Percentiles rank a stretch among this genome's conserved stretches.
Conservation (phyloP, 2,113 vertebrate species). For the Euleptes europaea region DNA sequence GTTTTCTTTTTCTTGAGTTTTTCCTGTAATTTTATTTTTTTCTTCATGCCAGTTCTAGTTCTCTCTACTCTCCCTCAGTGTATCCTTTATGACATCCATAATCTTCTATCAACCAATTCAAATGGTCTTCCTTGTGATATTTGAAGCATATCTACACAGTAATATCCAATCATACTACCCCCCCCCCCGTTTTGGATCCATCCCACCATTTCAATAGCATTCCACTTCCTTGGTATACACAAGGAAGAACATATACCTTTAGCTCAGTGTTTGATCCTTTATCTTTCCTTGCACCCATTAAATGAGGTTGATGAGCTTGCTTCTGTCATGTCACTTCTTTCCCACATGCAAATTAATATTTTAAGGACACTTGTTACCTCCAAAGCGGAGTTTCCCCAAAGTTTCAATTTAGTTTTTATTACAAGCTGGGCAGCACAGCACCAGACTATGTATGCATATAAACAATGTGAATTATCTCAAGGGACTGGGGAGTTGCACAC, state of each 20-base stretch:
- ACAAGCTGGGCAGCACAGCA: conserved; percentile 61
- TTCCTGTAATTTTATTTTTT: conserved; percentile 21
- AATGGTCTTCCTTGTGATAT: conserved; percentile 8
- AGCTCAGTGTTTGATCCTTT: conserved; percentile 30
- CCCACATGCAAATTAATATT: conserved; percentile 66
- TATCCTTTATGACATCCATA: conserved; percentile 19
- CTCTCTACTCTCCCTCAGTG: background rate
- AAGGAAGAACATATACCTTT: conserved; percentile 52
- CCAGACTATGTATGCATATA: conserved; percentile 74
- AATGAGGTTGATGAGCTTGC: conserved; percentile 41
- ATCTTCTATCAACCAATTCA: background rate
- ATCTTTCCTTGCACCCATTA: conserved; percentile 42
- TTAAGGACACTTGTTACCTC: conserved; percentile 60
- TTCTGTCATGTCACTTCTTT: conserved; percentile 33
- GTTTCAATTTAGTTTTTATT: conserved; percentile 80
- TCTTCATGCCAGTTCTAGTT: conserved; percentile 42
- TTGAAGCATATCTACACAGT: background rate
- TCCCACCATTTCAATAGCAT: conserved; percentile 42
- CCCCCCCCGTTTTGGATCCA: background rate
- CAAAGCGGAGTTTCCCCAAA: conserved; percentile 67
- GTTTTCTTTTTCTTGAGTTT: conserved; percentile 30
- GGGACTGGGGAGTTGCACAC: conserved; percentile 72
- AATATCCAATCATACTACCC: background rate
- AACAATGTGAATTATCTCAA: conserved; percentile 72
- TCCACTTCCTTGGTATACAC: conserved; percentile 53